Conservation (phyloP, 1,140 invertebrate genomes). For the Pseudomyrmex sp. region DNA sequence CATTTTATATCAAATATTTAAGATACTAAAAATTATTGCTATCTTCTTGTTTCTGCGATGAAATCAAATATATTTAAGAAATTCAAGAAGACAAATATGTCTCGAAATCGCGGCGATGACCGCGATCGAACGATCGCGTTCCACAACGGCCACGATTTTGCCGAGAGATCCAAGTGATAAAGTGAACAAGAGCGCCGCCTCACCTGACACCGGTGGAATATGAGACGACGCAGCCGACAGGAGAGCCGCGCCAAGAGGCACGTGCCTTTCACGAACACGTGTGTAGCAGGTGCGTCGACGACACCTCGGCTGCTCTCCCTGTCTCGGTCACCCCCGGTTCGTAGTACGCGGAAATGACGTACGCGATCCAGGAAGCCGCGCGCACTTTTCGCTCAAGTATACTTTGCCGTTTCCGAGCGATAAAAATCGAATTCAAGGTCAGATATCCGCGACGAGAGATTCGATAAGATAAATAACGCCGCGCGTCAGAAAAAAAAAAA, state of each 20-base stretch:
- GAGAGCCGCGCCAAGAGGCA: slow-evolving; percentile 43
- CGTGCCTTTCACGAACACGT: slow-evolving; percentile 57
- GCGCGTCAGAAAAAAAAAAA: neutral
- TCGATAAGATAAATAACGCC: slow-evolving; percentile 47
- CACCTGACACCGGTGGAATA: slow-evolving; percentile 58
- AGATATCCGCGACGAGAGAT: slow-evolving; percentile 27
- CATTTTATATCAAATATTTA: neutral
- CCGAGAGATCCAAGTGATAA: slow-evolving; percentile 54
- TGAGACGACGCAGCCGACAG: slow-evolving; percentile 39
- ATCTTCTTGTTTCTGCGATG: no score
- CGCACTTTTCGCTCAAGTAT: neutral
- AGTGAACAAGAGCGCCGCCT: slow-evolving; percentile 56
- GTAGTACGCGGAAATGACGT: slow-evolving; percentile 41
- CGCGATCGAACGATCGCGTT: slow-evolving; percentile 48
- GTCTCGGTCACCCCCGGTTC: slow-evolving; percentile 10
- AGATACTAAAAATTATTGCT: no score
- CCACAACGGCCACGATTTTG: slow-evolving; percentile 31
- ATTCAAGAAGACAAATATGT: neutral
- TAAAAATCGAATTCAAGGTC: slow-evolving; percentile 35
- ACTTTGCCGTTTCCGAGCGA: neutral
- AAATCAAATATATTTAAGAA: no score
- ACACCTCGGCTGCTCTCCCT: slow-evolving; percentile 5
- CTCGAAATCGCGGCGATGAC: neutral
- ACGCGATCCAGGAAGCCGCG: slow-evolving; percentile 23
- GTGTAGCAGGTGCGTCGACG: slow-evolving; percentile 48